A percentile compares a stretch with the other conserved stretches of the same genome.
These are phyloP conservation scores for Hypotaenidia philippensis DNA, from an alignment of 2,797 vertebrate species.

Conservation along the genomic window DNA sequence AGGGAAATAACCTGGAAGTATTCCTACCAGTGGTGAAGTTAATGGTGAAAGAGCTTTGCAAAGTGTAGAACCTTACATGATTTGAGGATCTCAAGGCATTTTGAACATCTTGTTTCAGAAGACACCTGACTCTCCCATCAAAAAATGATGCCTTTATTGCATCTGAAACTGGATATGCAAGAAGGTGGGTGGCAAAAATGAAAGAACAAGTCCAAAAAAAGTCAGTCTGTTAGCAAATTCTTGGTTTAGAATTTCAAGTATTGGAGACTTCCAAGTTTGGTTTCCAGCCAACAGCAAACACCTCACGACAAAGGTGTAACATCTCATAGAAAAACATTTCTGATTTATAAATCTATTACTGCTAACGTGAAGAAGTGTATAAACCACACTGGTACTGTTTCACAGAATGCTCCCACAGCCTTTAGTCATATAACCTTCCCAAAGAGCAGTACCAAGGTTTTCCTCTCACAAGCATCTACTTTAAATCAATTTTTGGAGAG, in stretches of 20 bases:
- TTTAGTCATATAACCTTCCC: not conserved
- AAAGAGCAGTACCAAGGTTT: not conserved
- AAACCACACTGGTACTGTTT: not conserved
- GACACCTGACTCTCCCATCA: not conserved
- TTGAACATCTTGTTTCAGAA: not conserved
- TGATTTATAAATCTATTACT: not conserved
- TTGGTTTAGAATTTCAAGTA: not conserved
- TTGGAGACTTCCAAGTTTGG: not conserved
- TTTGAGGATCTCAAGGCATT: not conserved
- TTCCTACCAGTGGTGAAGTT: accelerated
- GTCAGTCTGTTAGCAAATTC: not conserved
- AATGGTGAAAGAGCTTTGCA: not conserved
- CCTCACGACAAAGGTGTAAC: not conserved
- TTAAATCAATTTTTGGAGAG: accelerated
- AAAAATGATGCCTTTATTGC: not conserved
- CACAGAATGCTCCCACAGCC: not conserved
- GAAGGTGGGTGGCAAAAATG: accelerated
- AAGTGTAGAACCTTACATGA: too few relatives aligned
- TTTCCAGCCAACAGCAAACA: not conserved
- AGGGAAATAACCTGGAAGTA: not conserved
- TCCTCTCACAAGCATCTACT: not conserved
- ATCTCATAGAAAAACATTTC: not conserved
- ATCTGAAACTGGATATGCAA: not conserved
- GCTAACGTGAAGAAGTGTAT: not conserved
- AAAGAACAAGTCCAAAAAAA: not conserved